Base-by-base conservation (phyloP, 2,113 vertebrate species). In the Alligator mississippiensis region DNA sequence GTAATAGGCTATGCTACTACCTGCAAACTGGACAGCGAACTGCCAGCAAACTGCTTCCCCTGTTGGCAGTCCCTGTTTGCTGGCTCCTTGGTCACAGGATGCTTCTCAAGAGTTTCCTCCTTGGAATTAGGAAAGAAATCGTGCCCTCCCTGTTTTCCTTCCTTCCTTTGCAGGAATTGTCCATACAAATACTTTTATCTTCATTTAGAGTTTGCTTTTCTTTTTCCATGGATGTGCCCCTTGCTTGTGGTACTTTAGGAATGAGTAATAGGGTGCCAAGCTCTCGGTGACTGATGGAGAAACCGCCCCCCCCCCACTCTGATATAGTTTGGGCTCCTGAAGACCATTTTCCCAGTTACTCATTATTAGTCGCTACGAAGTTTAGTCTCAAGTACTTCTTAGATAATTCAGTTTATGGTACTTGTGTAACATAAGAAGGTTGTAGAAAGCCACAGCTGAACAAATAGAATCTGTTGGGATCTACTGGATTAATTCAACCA, bases 361-460 rank as follows among this genome's bases (percentile, higher is more conserved):
- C 84, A 89, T 74, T 58, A 78, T 90, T 62, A 75, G 80, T 88
- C 94, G 83, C 87, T 96, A 14, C 25, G 85, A 82, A 83, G 86
- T 25, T 8, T 94, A 77, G 66, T 75, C 30, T 63, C 61, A 72
- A 11, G 3, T 77, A 54, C 13, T 82, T 93, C 95, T 93, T 55
- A 55, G 88, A 93, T 85, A 96, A 94, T 96, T 96, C 96, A 96
- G 95, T 96, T 97, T 96, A 88, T 64, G 79, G 77, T 30, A 86
- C 81, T 93, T 91, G 11, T 5, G 61, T 70, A 84, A 77, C 0
- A 0, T 59, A 84, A 61, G 76, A 93, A 85, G 68, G 94, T 76
- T 77, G 74, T 77, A 77, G 89, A 93, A 95, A n/a, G 9, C 76
- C 68, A 34, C 93, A 95, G 96, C 93, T 97, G 95, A 64, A 64